phyloP scores from a whole-genome alignment of 2,888 invertebrate genomes.

The Leptopilina syphax region DNA sequence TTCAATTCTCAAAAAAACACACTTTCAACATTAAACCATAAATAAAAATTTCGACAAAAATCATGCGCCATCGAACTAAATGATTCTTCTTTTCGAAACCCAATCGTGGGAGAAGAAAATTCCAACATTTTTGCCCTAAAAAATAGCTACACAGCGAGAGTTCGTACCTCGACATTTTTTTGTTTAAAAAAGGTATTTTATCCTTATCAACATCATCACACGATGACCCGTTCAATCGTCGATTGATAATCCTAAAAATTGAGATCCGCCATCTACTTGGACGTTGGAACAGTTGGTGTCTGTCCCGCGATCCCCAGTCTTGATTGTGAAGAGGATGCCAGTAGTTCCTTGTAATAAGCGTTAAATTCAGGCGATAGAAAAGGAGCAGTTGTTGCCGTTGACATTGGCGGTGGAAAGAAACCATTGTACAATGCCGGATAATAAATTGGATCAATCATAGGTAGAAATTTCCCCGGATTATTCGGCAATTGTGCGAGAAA shows the following conservation, averaged over 20 bases:
- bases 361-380: conserved; percentile 76
- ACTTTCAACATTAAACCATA: too few species aligned
- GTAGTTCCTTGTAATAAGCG: conserved; percentile 79
- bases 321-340: conserved; percentile 77
- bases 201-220: not conserved
- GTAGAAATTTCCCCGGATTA: conserved; percentile 74
- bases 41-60: too few species aligned
- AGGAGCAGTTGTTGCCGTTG: conserved; percentile 70
- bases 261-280: conserved; percentile 69
- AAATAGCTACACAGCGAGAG: conserved; percentile 6
- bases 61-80: conserved; percentile 4
- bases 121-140: conserved; percentile 6
- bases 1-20: too few species aligned
- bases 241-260: not conserved
- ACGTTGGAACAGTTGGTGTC: conserved; percentile 72
- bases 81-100: conserved; percentile 28
- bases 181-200: not conserved
- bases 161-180: conserved; percentile 1
- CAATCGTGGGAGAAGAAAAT: conserved; percentile 12
- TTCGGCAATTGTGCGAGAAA: conserved; percentile 73
- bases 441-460: conserved; percentile 77
- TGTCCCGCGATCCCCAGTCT: conserved; percentile 74
- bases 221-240: conserved; percentile 23
- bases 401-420: conserved; percentile 73
- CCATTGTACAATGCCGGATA: conserved; percentile 77